These are phyloP conservation scores for Microcebus ravelobensis DNA, from an alignment of 2,113 vertebrate species.

Conservation along the genomic window DNA sequence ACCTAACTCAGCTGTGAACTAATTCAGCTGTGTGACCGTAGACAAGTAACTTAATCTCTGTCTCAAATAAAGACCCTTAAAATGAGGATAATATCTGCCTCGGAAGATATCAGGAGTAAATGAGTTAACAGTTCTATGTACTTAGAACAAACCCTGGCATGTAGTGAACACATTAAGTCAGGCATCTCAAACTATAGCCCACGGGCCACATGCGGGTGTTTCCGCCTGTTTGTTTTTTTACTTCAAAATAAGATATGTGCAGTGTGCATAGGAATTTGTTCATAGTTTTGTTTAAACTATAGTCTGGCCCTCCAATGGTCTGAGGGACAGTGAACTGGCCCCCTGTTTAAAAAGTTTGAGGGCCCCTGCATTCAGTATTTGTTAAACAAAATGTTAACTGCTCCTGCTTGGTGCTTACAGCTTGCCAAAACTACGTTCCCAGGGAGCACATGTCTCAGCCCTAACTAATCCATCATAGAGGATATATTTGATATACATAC, in stretches of 20 bases:
- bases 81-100: neutral
- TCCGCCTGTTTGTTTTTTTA: too few relatives aligned
- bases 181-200: too few relatives aligned
- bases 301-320: too few relatives aligned
- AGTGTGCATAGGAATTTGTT: too few relatives aligned
- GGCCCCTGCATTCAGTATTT: neutral
- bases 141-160: neutral
- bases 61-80: neutral
- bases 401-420: neutral
- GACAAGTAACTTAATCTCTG: neutral
- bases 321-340: too few relatives aligned
- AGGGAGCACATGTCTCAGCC: neutral
- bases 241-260: too few relatives aligned
- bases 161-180: neutral
- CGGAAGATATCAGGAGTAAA: neutral
- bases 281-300: too few relatives aligned
- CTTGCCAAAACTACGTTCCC: neutral
- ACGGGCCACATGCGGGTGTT: too few relatives aligned
- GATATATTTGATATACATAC: neutral
- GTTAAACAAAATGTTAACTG: constrained; percentile 2
- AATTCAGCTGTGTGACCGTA: neutral
- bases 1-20: neutral
- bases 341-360: too few relatives aligned
- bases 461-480: neutral
- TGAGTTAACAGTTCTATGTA: neutral